Evolutionary conservation across 2,113 vertebrate species (phyloP), one percentile per base, ranked within the genome.

Genomic region (Epinephelus moara): DNA sequence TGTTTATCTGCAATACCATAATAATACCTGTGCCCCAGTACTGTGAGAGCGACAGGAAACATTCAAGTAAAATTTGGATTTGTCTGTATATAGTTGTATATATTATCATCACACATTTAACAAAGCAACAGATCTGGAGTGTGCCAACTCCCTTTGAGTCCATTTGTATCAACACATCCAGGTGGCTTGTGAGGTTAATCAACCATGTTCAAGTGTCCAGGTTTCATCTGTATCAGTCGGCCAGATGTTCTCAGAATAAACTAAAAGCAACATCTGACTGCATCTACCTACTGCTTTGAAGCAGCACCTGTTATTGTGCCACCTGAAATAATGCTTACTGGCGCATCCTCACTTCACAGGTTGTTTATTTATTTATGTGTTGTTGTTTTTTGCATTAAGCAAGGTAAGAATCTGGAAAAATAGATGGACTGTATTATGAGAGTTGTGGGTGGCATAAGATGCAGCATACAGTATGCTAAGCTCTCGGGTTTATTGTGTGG

Each of bases 181-280:
- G 85, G 81, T 80, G 56, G 70, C 68, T 66, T 81, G 62, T 67
- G 59, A 60, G 81, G 78, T 88, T 90, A 88, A 75, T 82, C 40
- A 74, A 53, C 68, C 55, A 53, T 75, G 57, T 45, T 78, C 18
- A 81, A 73, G 55, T 76, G 72, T 81, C 73, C 45, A 18, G 49
- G 68, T 75, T 84, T 74, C 40, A 66, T 67, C 52, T 50, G 23
- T 75, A 82, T 85, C 71, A 82, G 40, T 59, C 70, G 25, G 53
- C 49, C 80, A 90, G 82, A 83, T 92, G 88, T 90, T 90, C 69
- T 59, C 76, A 17, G 33, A 90, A 69, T 68, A 62, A 87, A 84
- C 33, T 49, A 37, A 82, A 71, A 82, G 69, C 56, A 81, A 80
- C 85, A 91, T 84, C 61, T 84, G 86, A 87, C 61, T 85, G 55